Evolutionary conservation across 2,888 invertebrate species (phyloP).

Genomic region (Limnephilus rhombicus): DNA sequence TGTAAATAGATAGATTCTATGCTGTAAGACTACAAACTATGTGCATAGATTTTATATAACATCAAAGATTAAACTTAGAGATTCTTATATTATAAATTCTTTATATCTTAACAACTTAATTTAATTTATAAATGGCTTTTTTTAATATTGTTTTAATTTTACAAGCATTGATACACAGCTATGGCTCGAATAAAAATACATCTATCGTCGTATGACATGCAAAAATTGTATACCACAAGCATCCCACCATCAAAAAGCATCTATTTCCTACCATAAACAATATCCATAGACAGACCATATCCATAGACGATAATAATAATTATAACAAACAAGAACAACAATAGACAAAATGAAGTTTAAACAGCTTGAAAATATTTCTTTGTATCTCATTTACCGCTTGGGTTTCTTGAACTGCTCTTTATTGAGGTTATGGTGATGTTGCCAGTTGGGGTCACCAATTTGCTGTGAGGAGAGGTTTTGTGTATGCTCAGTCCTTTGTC

Average conservation of each 20-base stretch:
- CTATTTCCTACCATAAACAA: neutral
- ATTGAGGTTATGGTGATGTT: slow-evolving; percentile 81
- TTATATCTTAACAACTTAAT: slow-evolving; percentile 1
- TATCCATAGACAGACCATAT: neutral
- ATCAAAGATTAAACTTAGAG: neutral
- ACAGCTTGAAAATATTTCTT: slow-evolving; percentile 4
- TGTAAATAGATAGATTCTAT: neutral
- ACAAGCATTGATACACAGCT: neutral
- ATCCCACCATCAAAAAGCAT: neutral
- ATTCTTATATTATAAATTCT: neutral
- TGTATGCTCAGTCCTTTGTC: slow-evolving; percentile 72
- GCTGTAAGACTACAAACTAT: neutral
- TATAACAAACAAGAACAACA: neutral
- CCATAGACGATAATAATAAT: neutral
- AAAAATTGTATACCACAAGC: neutral
- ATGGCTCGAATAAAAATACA: neutral
- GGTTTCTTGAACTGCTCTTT: slow-evolving; percentile 79
- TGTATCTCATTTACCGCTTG: slow-evolving; percentile 72
- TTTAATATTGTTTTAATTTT: neutral
- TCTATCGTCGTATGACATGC: neutral
- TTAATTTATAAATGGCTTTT: neutral
- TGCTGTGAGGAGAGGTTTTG: slow-evolving; percentile 72
- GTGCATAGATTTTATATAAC: neutral
- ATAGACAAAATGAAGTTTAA: neutral
- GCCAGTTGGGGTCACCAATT: slow-evolving; percentile 70